These are phyloP conservation scores for Peromyscus polionotus DNA, from an alignment of 2,113 vertebrate genomes.

Conservation along the genomic window DNA sequence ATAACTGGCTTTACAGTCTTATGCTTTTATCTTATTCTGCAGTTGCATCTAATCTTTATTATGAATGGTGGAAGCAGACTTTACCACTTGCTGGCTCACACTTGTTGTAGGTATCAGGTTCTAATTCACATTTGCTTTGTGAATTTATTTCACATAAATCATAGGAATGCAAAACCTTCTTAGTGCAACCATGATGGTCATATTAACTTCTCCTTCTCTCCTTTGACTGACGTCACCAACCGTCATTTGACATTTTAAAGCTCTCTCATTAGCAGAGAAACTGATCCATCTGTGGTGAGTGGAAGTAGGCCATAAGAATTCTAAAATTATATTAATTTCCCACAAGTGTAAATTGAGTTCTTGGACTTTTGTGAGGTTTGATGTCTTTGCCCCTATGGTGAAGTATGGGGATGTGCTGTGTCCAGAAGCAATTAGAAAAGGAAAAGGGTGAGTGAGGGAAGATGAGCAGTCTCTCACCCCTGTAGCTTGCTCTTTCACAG, in stretches of 20 bases:
- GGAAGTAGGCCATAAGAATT: background rate
- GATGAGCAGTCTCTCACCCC: background rate
- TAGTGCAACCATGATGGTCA: background rate
- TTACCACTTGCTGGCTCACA: background rate
- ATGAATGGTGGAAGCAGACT: background rate
- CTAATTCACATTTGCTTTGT: background rate
- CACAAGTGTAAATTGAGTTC: background rate
- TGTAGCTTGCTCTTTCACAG: background rate
- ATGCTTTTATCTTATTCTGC: background rate
- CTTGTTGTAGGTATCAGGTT: background rate
- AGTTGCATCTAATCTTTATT: background rate
- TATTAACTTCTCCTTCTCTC: conserved; percentile 50
- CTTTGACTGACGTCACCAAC: conserved; percentile 47
- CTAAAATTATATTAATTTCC: conserved; percentile 4
- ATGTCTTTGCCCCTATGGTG: background rate
- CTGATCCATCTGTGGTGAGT: background rate
- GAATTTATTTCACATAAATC: background rate
- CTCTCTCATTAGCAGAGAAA: conserved; percentile 44
- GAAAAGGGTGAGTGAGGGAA: background rate
- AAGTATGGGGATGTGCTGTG: background rate
- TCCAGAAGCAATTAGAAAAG: background rate
- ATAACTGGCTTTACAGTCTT: background rate
- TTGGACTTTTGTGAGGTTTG: background rate
- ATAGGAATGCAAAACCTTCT: background rate
- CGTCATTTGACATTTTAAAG: conserved; percentile 61